Evolutionary conservation across 2,888 invertebrate species (phyloP), one percentile per base, ranked within the genome.

Genomic region (Adelphocoris suturalis): DNA sequence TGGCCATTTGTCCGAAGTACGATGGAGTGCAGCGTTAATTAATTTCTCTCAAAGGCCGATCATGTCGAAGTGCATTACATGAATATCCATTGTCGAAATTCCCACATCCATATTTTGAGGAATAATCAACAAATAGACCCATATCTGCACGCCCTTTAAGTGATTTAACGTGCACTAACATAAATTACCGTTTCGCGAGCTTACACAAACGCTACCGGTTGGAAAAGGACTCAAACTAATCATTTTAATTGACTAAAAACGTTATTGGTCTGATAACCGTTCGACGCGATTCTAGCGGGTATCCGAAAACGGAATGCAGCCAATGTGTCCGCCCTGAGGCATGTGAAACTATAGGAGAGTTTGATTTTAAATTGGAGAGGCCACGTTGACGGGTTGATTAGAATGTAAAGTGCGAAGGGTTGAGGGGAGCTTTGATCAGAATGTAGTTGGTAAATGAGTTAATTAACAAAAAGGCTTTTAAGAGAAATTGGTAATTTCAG

Each of bases 181-280:
- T 57, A 57, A 57, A 57, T 57, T 57, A n/a, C 57, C 5, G 57
- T n/a, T n/a, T n/a, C 5, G 57, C 1, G 52, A n/a, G 57, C 37
- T 37, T 7, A 7, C 7, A 37, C 37, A 7, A 37, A 37, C 37
- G 37, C 7, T 7, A 37, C 37, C 5, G 16, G 16, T 57, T 57
- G n/a, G 19, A n/a, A 2, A 57, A 57, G 57, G 57, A 16, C n/a
- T 7, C 57, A 14, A 57, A 57, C 57, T 16, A 57, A 57, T 57
- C 57, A 57, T 57, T 57, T n/a, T 57, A 57, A 57, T 57, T 57
- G 57, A 57, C 57, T 7, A 16, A 57, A 57, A 57, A 57, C 57
- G 57, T 57, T 57, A 57, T 57, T 57, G 57, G 57, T 57, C 16
- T 14, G 57, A 57, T 16, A 57, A 57, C 57, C 57, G 11, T 57